Conservation (phyloP, 1,140 invertebrate genomes). For the Meloidogyne exigua region DNA sequence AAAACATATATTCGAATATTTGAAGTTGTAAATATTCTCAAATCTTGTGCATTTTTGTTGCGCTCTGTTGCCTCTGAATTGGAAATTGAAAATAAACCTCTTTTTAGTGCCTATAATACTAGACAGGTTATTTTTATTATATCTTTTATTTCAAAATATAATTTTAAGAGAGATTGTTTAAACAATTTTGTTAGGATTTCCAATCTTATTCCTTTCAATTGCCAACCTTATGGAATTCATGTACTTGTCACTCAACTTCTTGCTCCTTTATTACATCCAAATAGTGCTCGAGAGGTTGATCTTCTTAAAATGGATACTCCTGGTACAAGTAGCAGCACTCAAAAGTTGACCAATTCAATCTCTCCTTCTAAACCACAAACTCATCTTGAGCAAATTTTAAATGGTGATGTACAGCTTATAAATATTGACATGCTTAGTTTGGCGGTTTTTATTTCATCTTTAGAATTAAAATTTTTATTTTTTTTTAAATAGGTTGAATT, state of each 20-base stretch:
- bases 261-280: conserved; percentile 38
- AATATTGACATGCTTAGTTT: conserved; percentile 59
- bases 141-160: not conserved
- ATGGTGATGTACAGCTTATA: conserved; percentile 48
- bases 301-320: not conserved
- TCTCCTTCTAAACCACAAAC: conserved; percentile 5
- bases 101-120: conserved; percentile 62
- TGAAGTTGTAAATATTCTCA: conserved; percentile 40
- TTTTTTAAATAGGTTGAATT: conserved; percentile 29
- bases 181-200: conserved; percentile 47
- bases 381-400: conserved; percentile 17
- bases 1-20: conserved; percentile 16
- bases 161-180: conserved; percentile 52
- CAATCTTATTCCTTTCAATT: conserved; percentile 50
- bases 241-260: conserved; percentile 37
- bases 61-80: conserved; percentile 48
- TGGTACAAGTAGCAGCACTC: not conserved
- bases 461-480: not conserved
- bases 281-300: not conserved
- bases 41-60: conserved; percentile 53
- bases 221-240: conserved; percentile 37
- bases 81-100: conserved; percentile 56
- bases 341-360: no score
- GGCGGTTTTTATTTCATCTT: conserved; percentile 29
- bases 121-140: conserved; percentile 37